These are phyloP conservation scores for Sphaerophoria taeniata DNA, from an alignment of 2,888 invertebrate genomes.

Conservation along the genomic window DNA sequence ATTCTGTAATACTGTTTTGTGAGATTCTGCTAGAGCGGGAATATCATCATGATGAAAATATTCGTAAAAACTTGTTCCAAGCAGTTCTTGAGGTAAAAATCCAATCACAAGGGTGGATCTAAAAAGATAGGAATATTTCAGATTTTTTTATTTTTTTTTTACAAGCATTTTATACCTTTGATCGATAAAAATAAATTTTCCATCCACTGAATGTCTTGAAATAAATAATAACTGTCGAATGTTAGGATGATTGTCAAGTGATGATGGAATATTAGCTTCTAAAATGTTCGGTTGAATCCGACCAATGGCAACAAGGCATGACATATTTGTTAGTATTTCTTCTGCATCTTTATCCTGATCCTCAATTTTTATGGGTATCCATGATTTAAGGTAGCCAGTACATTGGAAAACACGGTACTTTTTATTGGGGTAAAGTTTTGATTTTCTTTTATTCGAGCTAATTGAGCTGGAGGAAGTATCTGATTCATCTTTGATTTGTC, in stretches of 20 bases:
- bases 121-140: slow-evolving; percentile 76
- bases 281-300: slow-evolving; percentile 87
- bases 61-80: slow-evolving; percentile 96
- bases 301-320: slow-evolving; percentile 95
- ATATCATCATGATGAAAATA: slow-evolving; percentile 94
- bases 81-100: slow-evolving; percentile 95
- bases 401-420: slow-evolving; percentile 96
- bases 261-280: slow-evolving; percentile 83
- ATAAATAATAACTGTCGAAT: slow-evolving; percentile 89
- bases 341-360: slow-evolving; percentile 86
- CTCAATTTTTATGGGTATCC: slow-evolving; percentile 92
- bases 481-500: slow-evolving; percentile 89
- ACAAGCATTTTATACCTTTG: slow-evolving; percentile 87
- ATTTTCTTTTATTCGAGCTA: slow-evolving; percentile 87
- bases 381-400: slow-evolving; percentile 96
- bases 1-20: slow-evolving; percentile 89
- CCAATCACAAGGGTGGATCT: slow-evolving; percentile 95
- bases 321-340: slow-evolving; percentile 87
- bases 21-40: slow-evolving; percentile 90
- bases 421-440: slow-evolving; percentile 86
- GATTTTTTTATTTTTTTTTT: neutral
- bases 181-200: slow-evolving; percentile 96
- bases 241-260: slow-evolving; percentile 83
- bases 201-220: slow-evolving; percentile 94
- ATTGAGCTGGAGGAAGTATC: slow-evolving; percentile 81